Base-by-base conservation (phyloP, 2,113 vertebrate genomes). In the Eonycteris spelaea region DNA sequence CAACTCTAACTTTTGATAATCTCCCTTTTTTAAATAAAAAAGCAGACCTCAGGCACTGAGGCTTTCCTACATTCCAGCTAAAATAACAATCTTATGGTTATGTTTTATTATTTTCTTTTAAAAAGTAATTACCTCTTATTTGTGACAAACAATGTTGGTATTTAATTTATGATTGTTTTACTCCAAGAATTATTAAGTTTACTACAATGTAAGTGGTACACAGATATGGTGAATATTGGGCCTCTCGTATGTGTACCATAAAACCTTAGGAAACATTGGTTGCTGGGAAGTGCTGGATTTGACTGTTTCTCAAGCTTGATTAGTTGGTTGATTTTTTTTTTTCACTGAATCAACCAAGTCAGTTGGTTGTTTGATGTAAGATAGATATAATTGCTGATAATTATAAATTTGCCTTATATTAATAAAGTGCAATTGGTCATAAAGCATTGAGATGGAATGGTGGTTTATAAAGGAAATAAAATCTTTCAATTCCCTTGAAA, bases 41-140 rank as follows among this genome's bases (percentile, higher is more conserved):
- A 71, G 28, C 16, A 57, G 24, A 22, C 45, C 35, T 77, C 14
- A 1, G 33, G 28, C 55, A 73, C 48, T 33, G 13, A 74, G n/a
- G 13, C 30, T 43, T 95, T 80, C 61, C 13, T 82, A 70, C 24
- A 21, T 87, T 83, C 30, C 48, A 93, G 53, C 5, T 84, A 35
- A 28, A 88, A 45, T 59, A 38, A 28, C 3, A 84, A 86, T 63
- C 79, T 80, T 55, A 53, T 38, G 40, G 4, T 80, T 59, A 74
- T 6, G 24, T 67, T 91, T 96, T 55, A 70, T 68, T 79, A 43
- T 51, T n/a, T 75, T 38, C 51, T 51, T 55, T 67, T 22, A 21
- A 74, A 45, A 78, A 71, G 24, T 8, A 61, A 77, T 92, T 86
- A 24, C 57, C 55, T 91, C 90, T 94, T 96, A 85, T 84, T 96